Evolutionary conservation across 2,888 invertebrate species (phyloP), one percentile per base, ranked within the genome.

Genomic region (Himalopsyche kuldschensis): DNA sequence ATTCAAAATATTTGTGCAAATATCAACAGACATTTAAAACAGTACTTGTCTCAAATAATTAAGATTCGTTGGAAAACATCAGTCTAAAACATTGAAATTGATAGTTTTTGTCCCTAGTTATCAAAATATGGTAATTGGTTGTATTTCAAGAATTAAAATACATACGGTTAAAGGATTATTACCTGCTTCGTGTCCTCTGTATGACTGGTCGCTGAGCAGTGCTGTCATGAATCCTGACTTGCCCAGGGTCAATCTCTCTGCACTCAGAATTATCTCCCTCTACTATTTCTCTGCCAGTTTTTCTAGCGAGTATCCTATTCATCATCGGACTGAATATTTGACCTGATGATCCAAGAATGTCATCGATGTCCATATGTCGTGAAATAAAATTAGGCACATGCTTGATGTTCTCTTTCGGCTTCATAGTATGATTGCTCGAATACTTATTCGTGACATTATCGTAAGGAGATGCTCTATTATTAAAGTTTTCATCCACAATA

Each of bases 281-380:
- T 83, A 89, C 90, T 35, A 89, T 88, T 83, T 90, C 88, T 86
- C 90, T 90, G 24, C 90, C 90, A 46, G 90, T 90, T 86, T 90
- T 89, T 80, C 89, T 88, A 15, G 91, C 90, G 63, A 93, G 89
- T 86, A 93, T 91, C 46, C 92, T 91, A 87, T 93, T 92, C 91
- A 94, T 93, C 85, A 94, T 92, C 15, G 95, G 94, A 88, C 94
- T 94, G 87, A 94, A 93, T 85, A 94, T 90, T 31, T 91, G 91
- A 31, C 91, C 91, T 47, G 91, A 90, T 79, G 90, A 91, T 77
- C 97, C 97, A 85, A 98, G 92, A 88, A 98, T 94, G 88, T 98
- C 98, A 89, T 97, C 97, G 87, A 98, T 97, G 89, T 97, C 96
- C 69, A 95, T 95, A 89, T 96, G 96, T 82, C 94, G 93, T 15